phyloP scores from a whole-genome alignment of 2,888 invertebrate genomes.

The Oscheius sp. region DNA sequence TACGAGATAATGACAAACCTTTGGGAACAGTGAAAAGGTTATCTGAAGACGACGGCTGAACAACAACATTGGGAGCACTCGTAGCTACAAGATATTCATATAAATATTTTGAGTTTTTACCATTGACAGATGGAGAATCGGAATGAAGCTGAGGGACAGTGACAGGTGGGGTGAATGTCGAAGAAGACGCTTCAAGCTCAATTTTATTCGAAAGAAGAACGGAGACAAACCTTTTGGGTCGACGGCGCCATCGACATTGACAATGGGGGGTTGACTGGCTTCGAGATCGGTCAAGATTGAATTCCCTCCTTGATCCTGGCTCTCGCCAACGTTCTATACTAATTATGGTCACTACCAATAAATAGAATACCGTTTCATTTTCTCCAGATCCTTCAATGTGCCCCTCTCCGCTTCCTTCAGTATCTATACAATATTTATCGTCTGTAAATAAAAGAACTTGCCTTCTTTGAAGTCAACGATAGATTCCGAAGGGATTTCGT shows the following conservation, averaged over 20 bases:
- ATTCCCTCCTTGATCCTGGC: conserved; percentile 12
- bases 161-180: conserved; percentile 27
- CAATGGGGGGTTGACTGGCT: not conserved
- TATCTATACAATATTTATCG: not conserved
- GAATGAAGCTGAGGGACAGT: conserved; percentile 9
- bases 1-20: not conserved
- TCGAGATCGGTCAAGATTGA: conserved; percentile 14
- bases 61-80: not conserved
- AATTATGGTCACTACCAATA: not conserved
- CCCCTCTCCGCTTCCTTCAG: conserved; percentile 20
- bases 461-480: conserved; percentile 14
- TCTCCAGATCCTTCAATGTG: conserved; percentile 22
- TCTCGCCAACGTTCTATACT: conserved; percentile 11
- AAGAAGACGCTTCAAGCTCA: not conserved
- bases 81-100: not conserved
- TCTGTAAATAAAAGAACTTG: not conserved
- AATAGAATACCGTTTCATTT: conserved; percentile 5
- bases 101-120: not conserved
- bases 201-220: not conserved
- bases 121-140: not conserved
- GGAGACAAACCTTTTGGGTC: conserved; percentile 8
- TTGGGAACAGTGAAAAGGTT: not conserved
- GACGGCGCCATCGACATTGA: conserved; percentile 22
- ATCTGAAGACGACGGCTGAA: not conserved
- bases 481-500: not conserved